Percentiles rank a stretch among this genome's conserved stretches.
These are phyloP conservation scores for Prionace glauca DNA, from an alignment of 2,797 vertebrate genomes.

Conservation along the genomic window DNA sequence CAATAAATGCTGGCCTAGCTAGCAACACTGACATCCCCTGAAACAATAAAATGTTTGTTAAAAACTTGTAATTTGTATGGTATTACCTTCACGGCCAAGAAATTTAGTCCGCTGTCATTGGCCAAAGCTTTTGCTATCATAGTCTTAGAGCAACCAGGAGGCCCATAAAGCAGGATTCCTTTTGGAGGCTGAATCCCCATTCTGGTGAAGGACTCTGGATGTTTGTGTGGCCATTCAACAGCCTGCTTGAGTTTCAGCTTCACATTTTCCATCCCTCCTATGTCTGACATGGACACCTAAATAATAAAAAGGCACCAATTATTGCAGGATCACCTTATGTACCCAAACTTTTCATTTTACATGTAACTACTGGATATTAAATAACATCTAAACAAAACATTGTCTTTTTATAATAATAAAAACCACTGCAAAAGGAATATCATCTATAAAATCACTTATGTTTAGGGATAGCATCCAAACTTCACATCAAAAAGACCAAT, in stretches of 20 bases:
- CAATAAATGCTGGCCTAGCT: too few relatives aligned
- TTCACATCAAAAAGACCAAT: not conserved
- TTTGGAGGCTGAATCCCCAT: constrained; percentile 89
- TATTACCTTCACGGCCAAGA: constrained; percentile 84
- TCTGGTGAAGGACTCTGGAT: constrained; percentile 78
- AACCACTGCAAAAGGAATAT: not conserved
- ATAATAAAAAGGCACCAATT: constrained; percentile 34
- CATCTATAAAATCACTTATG: not conserved
- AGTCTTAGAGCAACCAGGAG: constrained; percentile 94
- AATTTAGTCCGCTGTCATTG: constrained; percentile 89
- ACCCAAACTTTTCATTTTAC: constrained; percentile 61
- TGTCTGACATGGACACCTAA: constrained; percentile 88
- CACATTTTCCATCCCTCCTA: constrained; percentile 85
- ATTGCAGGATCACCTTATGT: not conserved
- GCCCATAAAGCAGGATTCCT: constrained; percentile 88
- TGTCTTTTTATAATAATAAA: not conserved
- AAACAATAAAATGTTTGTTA: too few relatives aligned
- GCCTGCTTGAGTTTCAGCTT: constrained; percentile 91
- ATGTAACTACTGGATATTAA: constrained; percentile 58
- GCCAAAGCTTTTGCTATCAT: constrained; percentile 95
- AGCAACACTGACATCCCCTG: too few relatives aligned
- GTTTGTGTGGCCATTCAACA: constrained; percentile 88
- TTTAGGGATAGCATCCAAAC: not conserved
- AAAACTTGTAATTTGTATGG: not conserved
- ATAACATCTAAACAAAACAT: constrained; percentile 25